phyloP scores from a whole-genome alignment of 2,888 invertebrate genomes.

The Parnassius smintheus region DNA sequence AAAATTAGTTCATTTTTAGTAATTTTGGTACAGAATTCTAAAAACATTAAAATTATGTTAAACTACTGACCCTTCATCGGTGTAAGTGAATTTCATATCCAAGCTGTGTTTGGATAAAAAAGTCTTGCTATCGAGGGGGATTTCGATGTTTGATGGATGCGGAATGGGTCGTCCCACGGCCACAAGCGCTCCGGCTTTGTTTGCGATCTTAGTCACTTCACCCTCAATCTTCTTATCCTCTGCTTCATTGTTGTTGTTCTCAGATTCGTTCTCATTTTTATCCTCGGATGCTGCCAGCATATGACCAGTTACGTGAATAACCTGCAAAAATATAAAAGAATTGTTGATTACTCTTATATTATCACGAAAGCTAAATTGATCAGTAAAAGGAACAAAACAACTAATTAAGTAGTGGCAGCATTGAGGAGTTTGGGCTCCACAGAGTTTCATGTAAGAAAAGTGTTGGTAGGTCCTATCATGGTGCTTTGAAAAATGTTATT shows the following conservation, averaged over 20 bases:
- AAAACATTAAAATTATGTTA: background rate
- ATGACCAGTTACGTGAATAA: conserved; percentile 93
- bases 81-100: conserved; percentile 97
- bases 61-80: conserved; percentile 89
- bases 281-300: conserved; percentile 78
- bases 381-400: no score
- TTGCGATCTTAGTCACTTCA: conserved; percentile 46
- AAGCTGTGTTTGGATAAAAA: conserved; percentile 95
- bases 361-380: no score
- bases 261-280: conserved; percentile 40
- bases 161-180: conserved; percentile 91
- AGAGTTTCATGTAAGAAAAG: no score
- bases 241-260: conserved; percentile 40
- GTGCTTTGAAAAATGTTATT: no score
- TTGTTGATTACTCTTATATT: no score
- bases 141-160: conserved; percentile 95
- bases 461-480: no score
- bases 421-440: no score
- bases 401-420: no score
- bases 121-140: conserved; percentile 92
- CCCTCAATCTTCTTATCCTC: conserved; percentile 60
- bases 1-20: no score
- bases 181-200: conserved; percentile 80
- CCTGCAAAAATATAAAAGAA: conserved; percentile 75
- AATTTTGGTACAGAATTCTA: no score